These are phyloP conservation scores for Neotoxoptera formosana DNA, from an alignment of 1,140 invertebrate species.

Conservation along the genomic window DNA sequence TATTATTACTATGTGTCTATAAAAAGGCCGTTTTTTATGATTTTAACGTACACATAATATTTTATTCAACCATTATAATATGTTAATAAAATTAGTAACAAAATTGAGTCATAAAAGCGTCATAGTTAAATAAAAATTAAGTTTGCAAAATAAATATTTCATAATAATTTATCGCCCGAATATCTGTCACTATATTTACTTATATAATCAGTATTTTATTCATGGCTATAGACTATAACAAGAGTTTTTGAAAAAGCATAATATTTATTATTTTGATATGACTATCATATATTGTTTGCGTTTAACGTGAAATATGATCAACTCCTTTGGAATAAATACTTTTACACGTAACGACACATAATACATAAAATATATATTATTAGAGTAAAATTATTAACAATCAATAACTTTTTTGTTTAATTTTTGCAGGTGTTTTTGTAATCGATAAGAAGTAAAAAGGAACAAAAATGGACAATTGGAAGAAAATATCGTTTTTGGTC, in stretches of 20 bases:
- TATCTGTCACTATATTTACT: neutral
- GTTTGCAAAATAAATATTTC: neutral
- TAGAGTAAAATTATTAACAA: neutral
- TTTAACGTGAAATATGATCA: neutral
- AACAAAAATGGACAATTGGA: conserved; percentile 54
- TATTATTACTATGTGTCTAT: neutral
- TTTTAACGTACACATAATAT: neutral
- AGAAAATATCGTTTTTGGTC: conserved; percentile 51
- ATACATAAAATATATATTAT: neutral
- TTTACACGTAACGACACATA: no score
- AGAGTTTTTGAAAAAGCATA: neutral
- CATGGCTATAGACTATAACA: neutral
- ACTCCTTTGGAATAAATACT: neutral
- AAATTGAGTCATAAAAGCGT: neutral
- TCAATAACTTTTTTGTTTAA: neutral
- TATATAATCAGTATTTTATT: neutral
- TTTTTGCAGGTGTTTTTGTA: neutral
- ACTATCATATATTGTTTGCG: neutral
- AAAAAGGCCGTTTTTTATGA: neutral
- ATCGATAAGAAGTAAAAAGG: no score
- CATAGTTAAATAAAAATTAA: neutral
- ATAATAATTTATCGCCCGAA: neutral
- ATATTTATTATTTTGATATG: neutral
- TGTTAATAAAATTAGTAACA: neutral
- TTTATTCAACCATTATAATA: neutral